Base-by-base conservation (phyloP, 2,797 vertebrate species). In the Notolepis coatsorum region DNA sequence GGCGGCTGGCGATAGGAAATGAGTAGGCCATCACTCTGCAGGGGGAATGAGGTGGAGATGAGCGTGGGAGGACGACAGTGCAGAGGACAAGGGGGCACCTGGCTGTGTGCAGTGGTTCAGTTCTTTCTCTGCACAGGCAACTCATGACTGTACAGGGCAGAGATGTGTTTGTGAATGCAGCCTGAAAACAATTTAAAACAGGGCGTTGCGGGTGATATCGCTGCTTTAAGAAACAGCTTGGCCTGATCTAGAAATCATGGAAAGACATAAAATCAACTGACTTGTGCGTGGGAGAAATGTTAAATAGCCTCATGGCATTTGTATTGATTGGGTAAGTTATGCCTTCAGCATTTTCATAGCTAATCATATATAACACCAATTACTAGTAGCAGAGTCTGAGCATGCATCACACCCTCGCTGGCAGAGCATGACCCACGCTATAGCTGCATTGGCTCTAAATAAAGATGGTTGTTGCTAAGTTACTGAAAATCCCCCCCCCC, bases 381-480 rank as follows among this genome's bases (percentile, higher is more conserved):
- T 80, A 71, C 63, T 75, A 48, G 57, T 50, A 73, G 79, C 54
- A 72, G 64, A 79, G 65, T 71, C 31, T 46, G 60, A 21, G 65
- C 55, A 57, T 6, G 42, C 21, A 73, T 84, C 82, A 76, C 79
- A 60, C 68, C 69, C 25, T 39, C 50, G 31, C 51, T 69, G 65
- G 57, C 77, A 82, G 70, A 77, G 70, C 68, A 52, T 83, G 86
- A 90, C 86, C 85, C 77, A 80, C 38, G 48, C 75, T 43, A n/a
- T n/a, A n/a, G n/a, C n/a, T n/a, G n/a, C n/a, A n/a, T n/a, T n/a
- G n/a, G 63, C 70, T 87, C 84, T 89, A 91, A 88, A 92, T 89
- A 80, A 83, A 90, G 82, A 84, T 68, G 39, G 71, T 66, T 79
- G 91, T 94, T 93, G 91, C 92, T 91, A 87, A 87, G 91, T 70